Evolutionary conservation across 2,888 invertebrate genomes (phyloP), one percentile per base, ranked within the genome.

Genomic region (Eretmocerus hayati): DNA sequence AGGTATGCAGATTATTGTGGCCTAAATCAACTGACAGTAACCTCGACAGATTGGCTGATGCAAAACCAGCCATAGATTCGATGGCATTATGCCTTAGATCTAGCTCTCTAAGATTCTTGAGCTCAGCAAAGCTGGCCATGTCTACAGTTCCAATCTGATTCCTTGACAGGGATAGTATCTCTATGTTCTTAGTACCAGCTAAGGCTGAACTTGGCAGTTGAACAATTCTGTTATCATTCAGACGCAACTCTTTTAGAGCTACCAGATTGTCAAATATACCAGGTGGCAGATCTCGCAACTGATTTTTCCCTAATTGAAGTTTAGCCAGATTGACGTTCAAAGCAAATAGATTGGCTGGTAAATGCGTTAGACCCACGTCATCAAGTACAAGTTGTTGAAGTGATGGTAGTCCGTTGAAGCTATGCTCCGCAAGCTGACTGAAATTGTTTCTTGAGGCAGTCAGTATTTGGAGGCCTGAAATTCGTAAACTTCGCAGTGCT

Each of bases 141-240:
- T 90, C 90, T 16, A 90, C 76, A 26, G 77, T 80, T 19, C 77
- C 78, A 56, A 88, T 75, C 56, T 81, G 77, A 64, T 88, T 88
- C 42, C 77, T 71, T 37, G 84, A 78, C 52, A 88, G 66, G 50
- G 84, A 81, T 45, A 89, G 72, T 18, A 77, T 79, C 70, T 90
- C 88, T 59, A 90, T 71, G 20, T 85, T 84, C 23, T 84, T 80
- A 35, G 87, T 77, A 62, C 86, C 86, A 50, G 84, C 79, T 1
- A 91, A 71, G 0, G 90, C 85, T 16, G 83, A 81, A 64, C 90
- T 88, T 0, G 90, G 90, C 57, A 90, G 81, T 43, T 84, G 84
- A 13, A 78, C 73, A 45, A 91, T 82, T 52, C 77, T 75, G 67
- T 90, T 90, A 39, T 78, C 76, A 60, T 81, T 81, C 39, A 90